Conservation (phyloP, 1,140 invertebrate genomes). For the Pemphigus obesinymphae region DNA sequence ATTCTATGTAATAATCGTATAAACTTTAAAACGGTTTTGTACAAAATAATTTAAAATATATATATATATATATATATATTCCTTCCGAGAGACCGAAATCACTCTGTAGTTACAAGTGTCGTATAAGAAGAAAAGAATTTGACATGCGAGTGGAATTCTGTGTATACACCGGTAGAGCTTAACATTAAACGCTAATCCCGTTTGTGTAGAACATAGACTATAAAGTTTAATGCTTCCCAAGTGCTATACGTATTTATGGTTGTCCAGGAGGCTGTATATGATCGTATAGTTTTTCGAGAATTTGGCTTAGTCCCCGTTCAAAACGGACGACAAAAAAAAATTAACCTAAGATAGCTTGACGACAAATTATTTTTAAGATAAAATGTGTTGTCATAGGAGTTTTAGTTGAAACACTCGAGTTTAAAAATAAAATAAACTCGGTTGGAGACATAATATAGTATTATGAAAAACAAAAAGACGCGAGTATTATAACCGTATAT, state of each 20-base stretch:
- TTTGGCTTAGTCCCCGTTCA: not conserved
- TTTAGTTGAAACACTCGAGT: no score
- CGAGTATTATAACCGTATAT: no score
- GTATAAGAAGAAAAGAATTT: not conserved
- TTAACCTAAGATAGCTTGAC: not conserved
- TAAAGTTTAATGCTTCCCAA: not conserved
- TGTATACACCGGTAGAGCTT: not conserved
- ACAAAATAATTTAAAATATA: not conserved
- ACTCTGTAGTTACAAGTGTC: constrained; percentile 1
- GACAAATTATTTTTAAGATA: not conserved
- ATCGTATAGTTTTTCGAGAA: constrained; percentile 1
- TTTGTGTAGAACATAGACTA: not conserved
- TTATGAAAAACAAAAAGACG: no score
- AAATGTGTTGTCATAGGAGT: no score
- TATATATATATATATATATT: not conserved
- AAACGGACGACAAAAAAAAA: not conserved
- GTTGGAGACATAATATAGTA: no score
- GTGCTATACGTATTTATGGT: not conserved
- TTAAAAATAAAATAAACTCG: no score
- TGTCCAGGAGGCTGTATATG: not conserved
- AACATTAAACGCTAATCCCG: constrained; percentile 5
- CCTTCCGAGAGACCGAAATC: not conserved
- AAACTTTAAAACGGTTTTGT: not conserved
- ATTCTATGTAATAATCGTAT: not conserved
- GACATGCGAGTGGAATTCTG: no score